Evolutionary conservation across 2,113 vertebrate genomes (phyloP).

Genomic region (Thinocorus orbignyianus): DNA sequence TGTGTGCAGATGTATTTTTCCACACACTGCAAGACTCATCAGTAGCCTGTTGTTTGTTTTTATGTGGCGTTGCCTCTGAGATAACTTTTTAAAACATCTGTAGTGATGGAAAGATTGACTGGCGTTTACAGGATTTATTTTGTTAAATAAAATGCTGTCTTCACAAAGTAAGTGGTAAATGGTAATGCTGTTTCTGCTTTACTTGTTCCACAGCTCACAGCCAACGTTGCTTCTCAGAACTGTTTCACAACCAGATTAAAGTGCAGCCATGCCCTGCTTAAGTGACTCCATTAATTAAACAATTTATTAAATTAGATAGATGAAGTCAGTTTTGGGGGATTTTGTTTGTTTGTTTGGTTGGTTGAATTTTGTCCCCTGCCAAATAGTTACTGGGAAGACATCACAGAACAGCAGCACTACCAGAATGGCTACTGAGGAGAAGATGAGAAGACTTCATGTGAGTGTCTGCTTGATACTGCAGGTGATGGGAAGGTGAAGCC

Average conservation of each 20-base stretch:
- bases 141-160: not conserved
- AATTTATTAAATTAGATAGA: not conserved
- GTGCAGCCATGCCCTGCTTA: not conserved
- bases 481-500: not conserved
- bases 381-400: not conserved
- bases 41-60: not conserved
- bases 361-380: not conserved
- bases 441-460: not conserved
- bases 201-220: not conserved
- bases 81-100: not conserved
- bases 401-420: not conserved
- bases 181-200: not conserved
- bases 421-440: not conserved
- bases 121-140: not conserved
- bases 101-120: not conserved
- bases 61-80: not conserved
- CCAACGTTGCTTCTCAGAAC: not conserved
- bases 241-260: slow-evolving; percentile 28
- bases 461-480: not conserved
- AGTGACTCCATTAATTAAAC: not conserved
- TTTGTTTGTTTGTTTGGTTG: not conserved
- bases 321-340: not conserved
- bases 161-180: not conserved
- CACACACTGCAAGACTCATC: not conserved
- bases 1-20: not conserved